These are phyloP conservation scores for Cantharis flavilabris DNA, from an alignment of 2,888 invertebrate genomes.

Conservation along the genomic window DNA sequence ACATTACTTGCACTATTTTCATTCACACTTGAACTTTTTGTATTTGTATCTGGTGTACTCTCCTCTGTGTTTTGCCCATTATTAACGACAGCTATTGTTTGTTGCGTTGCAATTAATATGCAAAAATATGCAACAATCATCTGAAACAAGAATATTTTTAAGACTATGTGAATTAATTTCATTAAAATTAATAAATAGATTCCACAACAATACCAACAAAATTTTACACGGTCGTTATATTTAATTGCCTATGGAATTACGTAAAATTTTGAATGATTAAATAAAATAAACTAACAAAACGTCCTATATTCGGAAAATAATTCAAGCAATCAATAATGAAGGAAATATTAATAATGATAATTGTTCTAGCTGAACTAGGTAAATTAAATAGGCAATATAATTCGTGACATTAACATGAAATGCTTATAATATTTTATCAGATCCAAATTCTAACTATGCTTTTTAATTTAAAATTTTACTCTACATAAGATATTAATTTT, in stretches of 20 bases:
- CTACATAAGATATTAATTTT: neutral
- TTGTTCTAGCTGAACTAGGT: constrained; percentile 6
- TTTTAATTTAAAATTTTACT: constrained; percentile 1
- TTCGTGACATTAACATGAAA: constrained; percentile 12
- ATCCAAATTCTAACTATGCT: neutral
- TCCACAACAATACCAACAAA: neutral
- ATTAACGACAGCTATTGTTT: constrained; percentile 52
- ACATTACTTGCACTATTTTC: constrained; percentile 18
- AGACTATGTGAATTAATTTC: neutral
- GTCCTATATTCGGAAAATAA: neutral
- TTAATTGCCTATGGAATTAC: neutral
- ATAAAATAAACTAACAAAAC: neutral
- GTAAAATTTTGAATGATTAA: neutral
- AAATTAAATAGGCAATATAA: constrained; percentile 9
- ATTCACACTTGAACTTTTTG: constrained; percentile 24
- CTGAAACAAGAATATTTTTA: constrained; percentile 31
- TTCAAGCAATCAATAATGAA: constrained; percentile 8
- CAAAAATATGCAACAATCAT: constrained; percentile 45
- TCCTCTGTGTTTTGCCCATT: constrained; percentile 37
- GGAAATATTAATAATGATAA: constrained; percentile 8
- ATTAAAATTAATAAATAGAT: neutral
- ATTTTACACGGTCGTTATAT: neutral
- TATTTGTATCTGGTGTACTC: constrained; percentile 29
- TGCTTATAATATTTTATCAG: constrained; percentile 8
- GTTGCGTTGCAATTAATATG: constrained; percentile 44